phyloP scores from a whole-genome alignment of 2,797 vertebrate genomes.

The Thamnophis elegans region DNA sequence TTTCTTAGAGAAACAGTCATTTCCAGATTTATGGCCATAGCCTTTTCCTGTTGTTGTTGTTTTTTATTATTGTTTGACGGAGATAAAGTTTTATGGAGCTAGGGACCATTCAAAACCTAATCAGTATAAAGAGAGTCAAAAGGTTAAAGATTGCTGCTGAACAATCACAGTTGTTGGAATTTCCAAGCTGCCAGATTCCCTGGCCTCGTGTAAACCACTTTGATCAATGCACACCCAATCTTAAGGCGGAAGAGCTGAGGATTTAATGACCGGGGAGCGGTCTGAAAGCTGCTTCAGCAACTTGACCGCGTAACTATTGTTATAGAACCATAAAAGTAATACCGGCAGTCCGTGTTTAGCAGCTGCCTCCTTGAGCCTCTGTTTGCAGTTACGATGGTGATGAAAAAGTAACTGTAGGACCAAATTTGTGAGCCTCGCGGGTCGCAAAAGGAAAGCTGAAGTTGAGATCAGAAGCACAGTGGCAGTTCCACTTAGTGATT shows the following conservation, averaged over 20 bases:
- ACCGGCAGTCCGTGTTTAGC: too few species aligned
- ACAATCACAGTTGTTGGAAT: background rate
- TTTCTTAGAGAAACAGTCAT: background rate
- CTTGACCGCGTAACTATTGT: background rate
- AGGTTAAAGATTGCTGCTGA: background rate
- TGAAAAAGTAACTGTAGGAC: background rate
- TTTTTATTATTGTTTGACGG: background rate
- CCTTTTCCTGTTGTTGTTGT: background rate
- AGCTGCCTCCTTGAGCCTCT: background rate
- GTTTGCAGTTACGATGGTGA: background rate
- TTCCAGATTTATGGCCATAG: background rate
- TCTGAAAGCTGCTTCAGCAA: background rate
- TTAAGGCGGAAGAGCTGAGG: rapidly evolving
- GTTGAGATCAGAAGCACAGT: background rate
- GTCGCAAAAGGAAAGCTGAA: background rate
- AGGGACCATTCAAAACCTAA: background rate
- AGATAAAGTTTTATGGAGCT: background rate
- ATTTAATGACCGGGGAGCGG: background rate
- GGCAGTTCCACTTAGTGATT: background rate
- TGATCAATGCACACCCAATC: background rate
- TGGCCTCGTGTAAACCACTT: background rate
- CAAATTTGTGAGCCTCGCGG: background rate
- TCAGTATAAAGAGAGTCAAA: background rate
- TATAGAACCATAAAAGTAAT: background rate
- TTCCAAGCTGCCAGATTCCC: background rate